Base-by-base conservation (phyloP, 1,140 invertebrate genomes). In the Drosophila eugracilis region DNA sequence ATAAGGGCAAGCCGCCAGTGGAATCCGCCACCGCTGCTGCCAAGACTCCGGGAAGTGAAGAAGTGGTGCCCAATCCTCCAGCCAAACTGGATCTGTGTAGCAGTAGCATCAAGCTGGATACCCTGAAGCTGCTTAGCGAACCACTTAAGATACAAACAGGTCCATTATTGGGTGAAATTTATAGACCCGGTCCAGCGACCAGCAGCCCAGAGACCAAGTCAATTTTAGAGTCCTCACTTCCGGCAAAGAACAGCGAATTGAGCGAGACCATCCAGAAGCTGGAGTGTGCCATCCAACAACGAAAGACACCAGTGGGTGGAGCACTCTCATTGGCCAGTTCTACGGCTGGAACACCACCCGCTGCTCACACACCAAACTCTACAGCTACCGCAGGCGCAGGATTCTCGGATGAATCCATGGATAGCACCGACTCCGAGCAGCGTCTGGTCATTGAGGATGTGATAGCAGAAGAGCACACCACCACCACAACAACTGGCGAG, bases 371-470 rank as follows among this genome's bases (percentile, higher is more conserved):
- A 1, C 70, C 71, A 2, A 76, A 66, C 22, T 70, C 73, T 0
- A 71, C 52, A 7, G 50, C 21, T 6, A 66, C 66, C 6, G 65
- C 52, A 1, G 63, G 59, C 2, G 32, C 72, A 5, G 72, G 58
- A 12, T 91, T 78, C 55, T 86, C 78, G 7, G 91, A 91, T 5
- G 93, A 94, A 55, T 93, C 93, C 0, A 92, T 92, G 1, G 95
- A 96, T 69, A 95, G 94, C 60, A 95, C 95, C 54, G 95, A 96
- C 85, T 95, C 95, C 0, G 95, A 96, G 78, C 93, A 94, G 66
- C 93, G 95, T 73, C 93, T 94, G 22, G 92, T 94, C 2, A 94
- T 94, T 41, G 92, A 92, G 39, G 91, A 92, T 49, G 86, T 91
- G 1, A 66, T 75, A 12, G 66, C 54, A 1, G 83, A 88, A 44